Base-by-base conservation (phyloP, 2,113 vertebrate species). In the Dicentrarchus labrax region DNA sequence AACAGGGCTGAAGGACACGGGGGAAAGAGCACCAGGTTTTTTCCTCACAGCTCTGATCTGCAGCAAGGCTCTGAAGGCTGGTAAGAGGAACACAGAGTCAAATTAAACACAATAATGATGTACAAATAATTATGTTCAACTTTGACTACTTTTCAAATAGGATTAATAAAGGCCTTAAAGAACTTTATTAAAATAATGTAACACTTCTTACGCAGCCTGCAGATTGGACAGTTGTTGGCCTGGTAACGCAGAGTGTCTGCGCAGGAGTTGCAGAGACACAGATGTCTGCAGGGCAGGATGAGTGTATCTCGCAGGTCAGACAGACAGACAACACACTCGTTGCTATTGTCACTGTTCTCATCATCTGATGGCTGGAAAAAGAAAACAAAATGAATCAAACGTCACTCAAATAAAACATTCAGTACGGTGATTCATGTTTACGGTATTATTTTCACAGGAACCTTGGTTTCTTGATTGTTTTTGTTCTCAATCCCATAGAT, bases 401-500 rank as follows among this genome's bases (percentile, higher is more conserved):
- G 12, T 12, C 8, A 7, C 3, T 41, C 2, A 57, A 39, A 59
- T 24, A 41, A 75, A 84, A 19, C 21, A 53, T 4, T 1, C 54
- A 67, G 15, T 8, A 17, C 2, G 0, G 16, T 4, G 1, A 47
- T 36, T 73, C 1, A 9, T 3, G 8, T 12, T 41, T 19, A 12
- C 11, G 12, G 11, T 16, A 45, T 38, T 4, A 19, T 13, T 24
- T 48, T 12, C 7, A 73, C 3, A 11, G 17, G 11, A 79, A 99
- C 99, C 98, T 99, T 99, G 0, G 97, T 99, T 88, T 99, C 98
- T 87, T 99, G 98, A 94, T 98, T 99, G 95, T 98, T 99, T 91
- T 99, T 99, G 92, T 99, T 99, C 93, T 99, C 99, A 0, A 99
- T 99, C 84, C 99, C 99, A 0, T 99, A 99, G 93, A 99, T 99